phyloP scores from a whole-genome alignment of 2,113 vertebrate species.

The Elaphurus davidianus region DNA sequence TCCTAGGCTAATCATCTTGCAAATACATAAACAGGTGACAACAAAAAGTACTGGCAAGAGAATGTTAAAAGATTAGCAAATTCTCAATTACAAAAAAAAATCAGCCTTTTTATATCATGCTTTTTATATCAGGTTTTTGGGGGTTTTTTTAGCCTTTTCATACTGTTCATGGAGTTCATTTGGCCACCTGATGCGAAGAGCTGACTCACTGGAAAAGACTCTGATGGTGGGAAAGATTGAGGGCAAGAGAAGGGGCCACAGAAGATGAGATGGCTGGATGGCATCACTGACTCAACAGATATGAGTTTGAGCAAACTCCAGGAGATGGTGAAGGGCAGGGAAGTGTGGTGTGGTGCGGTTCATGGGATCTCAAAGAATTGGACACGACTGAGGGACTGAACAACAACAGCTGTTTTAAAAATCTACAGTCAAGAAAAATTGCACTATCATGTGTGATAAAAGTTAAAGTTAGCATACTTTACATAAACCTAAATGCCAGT shows the following conservation, averaged over 20 bases:
- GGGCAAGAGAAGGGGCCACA: background rate
- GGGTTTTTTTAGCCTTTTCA: background rate
- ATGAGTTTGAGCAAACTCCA: background rate
- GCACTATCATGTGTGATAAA: background rate
- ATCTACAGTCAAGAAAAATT: background rate
- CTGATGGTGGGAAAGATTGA: background rate
- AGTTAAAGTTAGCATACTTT: conserved; percentile 20
- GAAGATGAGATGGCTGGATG: background rate
- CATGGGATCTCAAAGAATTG: background rate
- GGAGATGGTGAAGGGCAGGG: background rate
- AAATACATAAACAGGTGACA: conserved; percentile 22
- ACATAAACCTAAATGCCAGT: background rate
- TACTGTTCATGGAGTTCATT: background rate
- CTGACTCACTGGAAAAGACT: background rate
- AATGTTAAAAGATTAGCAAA: conserved; percentile 35
- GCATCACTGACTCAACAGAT: background rate
- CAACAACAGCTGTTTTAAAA: conserved; percentile 17
- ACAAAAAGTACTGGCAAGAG: conserved; percentile 21
- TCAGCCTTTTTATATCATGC: background rate
- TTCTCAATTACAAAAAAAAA: background rate
- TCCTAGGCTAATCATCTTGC: background rate
- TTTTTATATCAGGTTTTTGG: no score
- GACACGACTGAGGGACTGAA: background rate
- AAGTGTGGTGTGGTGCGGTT: background rate
- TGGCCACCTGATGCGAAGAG: background rate